A percentile compares a stretch with the other conserved stretches of the same genome.
Conservation (phyloP, 2,888 invertebrate species). For the Chrysolina oricalcia region DNA sequence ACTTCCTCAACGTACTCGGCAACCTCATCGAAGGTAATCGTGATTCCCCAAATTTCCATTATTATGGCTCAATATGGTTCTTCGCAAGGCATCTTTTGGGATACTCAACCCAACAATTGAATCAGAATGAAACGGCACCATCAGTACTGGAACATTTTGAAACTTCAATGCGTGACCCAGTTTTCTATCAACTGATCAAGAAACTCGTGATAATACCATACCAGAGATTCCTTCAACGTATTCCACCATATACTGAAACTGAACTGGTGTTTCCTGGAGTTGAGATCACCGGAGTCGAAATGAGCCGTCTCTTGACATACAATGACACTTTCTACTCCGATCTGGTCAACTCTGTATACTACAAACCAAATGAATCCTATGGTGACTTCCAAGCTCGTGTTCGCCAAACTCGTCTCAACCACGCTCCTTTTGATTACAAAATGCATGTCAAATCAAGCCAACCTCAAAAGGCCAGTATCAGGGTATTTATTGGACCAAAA, state of each 20-base stretch:
- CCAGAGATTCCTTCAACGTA: slow-evolving; percentile 75
- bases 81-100: slow-evolving; percentile 78
- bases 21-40: slow-evolving; percentile 79
- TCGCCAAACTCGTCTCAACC: slow-evolving; percentile 81
- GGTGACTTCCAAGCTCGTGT: slow-evolving; percentile 73
- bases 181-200: slow-evolving; percentile 80
- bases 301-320: slow-evolving; percentile 79
- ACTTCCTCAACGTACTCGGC: slow-evolving; percentile 79
- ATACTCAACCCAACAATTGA: slow-evolving; percentile 61
- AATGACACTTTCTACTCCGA: slow-evolving; percentile 65
- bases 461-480: slow-evolving; percentile 75
- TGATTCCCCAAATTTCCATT: slow-evolving; percentile 76
- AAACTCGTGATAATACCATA: slow-evolving; percentile 78
- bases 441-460: slow-evolving; percentile 77
- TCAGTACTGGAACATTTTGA: slow-evolving; percentile 80
- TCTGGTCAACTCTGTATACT: neutral
- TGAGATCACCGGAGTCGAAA: slow-evolving; percentile 75
- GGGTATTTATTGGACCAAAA: slow-evolving; percentile 82
- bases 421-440: slow-evolving; percentile 79
- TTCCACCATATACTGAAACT: slow-evolving; percentile 77
- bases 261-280: slow-evolving; percentile 78
- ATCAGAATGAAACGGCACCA: slow-evolving; percentile 73
- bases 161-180: slow-evolving; percentile 80
- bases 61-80: slow-evolving; percentile 72
- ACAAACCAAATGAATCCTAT: neutral